Percentiles rank a stretch among this genome's conserved stretches.
phyloP scores from a whole-genome alignment of 2,797 vertebrate genomes.

The Eupleurogrammus muticus region DNA sequence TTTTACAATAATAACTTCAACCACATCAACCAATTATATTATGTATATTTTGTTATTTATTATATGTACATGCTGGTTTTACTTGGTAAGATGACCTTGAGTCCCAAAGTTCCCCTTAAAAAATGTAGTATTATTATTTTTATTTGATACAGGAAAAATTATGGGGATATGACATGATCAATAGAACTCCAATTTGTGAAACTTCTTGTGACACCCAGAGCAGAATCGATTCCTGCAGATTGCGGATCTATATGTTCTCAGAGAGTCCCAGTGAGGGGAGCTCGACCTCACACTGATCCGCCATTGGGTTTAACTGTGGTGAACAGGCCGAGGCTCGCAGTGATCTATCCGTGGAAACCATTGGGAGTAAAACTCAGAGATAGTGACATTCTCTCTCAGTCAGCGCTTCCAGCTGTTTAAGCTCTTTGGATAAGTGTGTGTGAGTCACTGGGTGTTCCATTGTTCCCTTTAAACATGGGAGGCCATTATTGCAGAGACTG shows the following conservation, averaged over 20 bases:
- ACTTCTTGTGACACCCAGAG: slow-evolving; percentile 31
- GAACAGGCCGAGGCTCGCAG: slow-evolving; percentile 50
- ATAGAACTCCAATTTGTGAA: slow-evolving; percentile 15
- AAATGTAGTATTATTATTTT: too few relatives aligned
- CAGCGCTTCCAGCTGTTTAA: slow-evolving; percentile 29
- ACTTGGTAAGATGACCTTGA: too few relatives aligned
- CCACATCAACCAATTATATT: too few relatives aligned
- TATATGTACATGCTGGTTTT: too few relatives aligned
- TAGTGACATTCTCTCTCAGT: slow-evolving; percentile 37
- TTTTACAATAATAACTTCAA: too few relatives aligned
- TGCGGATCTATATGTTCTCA: slow-evolving; percentile 33
- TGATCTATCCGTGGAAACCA: slow-evolving; percentile 31
- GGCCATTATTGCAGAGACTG: neutral
- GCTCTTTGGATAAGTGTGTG: slow-evolving; percentile 42
- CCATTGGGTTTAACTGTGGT: slow-evolving; percentile 30
- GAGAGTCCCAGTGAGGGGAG: slow-evolving; percentile 19
- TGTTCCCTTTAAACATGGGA: neutral
- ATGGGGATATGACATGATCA: neutral
- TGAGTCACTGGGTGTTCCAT: slow-evolving; percentile 16
- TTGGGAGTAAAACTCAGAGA: slow-evolving; percentile 47
- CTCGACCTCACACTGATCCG: slow-evolving; percentile 22
- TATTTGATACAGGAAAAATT: neutral
- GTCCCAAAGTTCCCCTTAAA: too few relatives aligned
- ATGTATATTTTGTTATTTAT: too few relatives aligned
- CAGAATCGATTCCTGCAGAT: slow-evolving; percentile 34